These are phyloP conservation scores for Ips typographus DNA, from an alignment of 1,140 invertebrate genomes.

Conservation along the genomic window DNA sequence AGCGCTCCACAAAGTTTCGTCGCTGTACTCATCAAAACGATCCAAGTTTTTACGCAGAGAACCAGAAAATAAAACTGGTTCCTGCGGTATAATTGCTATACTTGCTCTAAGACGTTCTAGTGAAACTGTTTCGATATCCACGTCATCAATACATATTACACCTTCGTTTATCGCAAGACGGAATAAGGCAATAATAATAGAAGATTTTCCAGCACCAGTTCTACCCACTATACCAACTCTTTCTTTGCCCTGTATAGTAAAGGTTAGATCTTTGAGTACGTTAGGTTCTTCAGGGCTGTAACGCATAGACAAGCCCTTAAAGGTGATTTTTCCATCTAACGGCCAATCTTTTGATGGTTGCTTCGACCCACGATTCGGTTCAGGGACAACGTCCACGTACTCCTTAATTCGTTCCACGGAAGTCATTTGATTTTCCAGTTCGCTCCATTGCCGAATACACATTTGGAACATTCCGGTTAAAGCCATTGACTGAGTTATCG, in stretches of 20 bases:
- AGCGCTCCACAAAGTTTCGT: conserved; percentile 74
- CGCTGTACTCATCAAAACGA: conserved; percentile 73
- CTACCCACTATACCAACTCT: conserved; percentile 68
- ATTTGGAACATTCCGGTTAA: conserved; percentile 70
- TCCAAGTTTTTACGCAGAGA: conserved; percentile 83
- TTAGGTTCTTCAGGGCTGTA: conserved; percentile 54
- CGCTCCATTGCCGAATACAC: conserved; percentile 71
- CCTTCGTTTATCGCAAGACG: conserved; percentile 68
- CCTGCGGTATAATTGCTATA: conserved; percentile 84
- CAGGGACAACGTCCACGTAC: conserved; percentile 43
- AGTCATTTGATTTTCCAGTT: conserved; percentile 69
- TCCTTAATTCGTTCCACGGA: conserved; percentile 62
- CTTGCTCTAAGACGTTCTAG: conserved; percentile 69
- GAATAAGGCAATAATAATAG: conserved; percentile 71
- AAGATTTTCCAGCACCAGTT: conserved; percentile 82
- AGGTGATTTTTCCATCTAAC: conserved; percentile 34
- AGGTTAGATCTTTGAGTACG: conserved; percentile 59
- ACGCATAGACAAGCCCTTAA: conserved; percentile 57
- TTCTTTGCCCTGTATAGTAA: conserved; percentile 58
- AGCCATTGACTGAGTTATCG: conserved; percentile 57
- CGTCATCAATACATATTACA: conserved; percentile 69
- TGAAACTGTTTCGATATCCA: conserved; percentile 64
- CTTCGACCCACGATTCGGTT: conserved; percentile 37
- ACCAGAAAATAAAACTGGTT: conserved; percentile 81
- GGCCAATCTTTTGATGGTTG: conserved; percentile 55